Evolutionary conservation across 2,797 vertebrate species (phyloP).

Genomic region (Pteropus rufus): DNA sequence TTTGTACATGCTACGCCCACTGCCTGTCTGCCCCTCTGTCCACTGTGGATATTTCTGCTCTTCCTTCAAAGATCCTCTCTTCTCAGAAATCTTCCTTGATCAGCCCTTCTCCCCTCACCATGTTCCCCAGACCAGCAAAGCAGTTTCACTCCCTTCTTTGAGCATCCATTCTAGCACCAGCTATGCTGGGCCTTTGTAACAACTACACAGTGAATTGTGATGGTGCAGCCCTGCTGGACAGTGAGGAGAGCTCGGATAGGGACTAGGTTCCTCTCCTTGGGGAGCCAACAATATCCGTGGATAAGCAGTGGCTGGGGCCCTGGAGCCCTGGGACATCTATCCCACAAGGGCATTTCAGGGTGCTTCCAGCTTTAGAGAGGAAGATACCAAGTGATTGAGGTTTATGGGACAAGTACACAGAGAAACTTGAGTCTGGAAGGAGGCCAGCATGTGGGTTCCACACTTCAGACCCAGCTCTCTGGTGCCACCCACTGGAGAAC

Average conservation of each 20-base stretch:
- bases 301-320: not conserved
- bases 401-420: not conserved
- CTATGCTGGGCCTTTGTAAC: not conserved
- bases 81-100: not conserved
- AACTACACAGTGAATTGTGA: no score
- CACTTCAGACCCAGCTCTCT: not conserved
- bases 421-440: not conserved
- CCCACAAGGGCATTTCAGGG: not conserved
- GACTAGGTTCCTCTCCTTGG: not conserved
- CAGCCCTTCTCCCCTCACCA: not conserved
- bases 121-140: not conserved
- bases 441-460: not conserved
- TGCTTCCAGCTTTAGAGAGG: not conserved
- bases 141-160: not conserved
- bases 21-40: not conserved
- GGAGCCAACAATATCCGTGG: not conserved
- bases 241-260: not conserved
- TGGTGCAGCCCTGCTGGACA: fast-evolving
- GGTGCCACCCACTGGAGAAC: not conserved
- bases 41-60: not conserved
- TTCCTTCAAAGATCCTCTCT: not conserved
- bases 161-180: not conserved
- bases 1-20: not conserved
- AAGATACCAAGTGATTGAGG: not conserved
- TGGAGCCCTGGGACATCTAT: not conserved